Base-by-base conservation (phyloP, 2,113 vertebrate species). In the Silurus meridionalis region DNA sequence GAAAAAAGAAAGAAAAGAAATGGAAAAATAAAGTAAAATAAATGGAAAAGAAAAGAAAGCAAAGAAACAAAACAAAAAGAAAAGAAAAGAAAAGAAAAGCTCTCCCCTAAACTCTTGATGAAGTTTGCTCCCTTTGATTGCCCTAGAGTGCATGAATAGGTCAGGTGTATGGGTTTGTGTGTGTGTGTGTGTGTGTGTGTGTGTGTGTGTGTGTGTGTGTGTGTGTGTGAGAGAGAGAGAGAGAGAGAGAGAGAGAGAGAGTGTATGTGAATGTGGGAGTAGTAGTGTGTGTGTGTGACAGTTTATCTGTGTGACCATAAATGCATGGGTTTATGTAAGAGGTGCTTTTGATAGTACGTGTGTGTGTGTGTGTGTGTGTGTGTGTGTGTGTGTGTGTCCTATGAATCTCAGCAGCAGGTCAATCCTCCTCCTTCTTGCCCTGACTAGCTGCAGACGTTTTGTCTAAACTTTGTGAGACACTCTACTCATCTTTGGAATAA, bases 381-480 rank as follows among this genome's bases (percentile, higher is more conserved):
- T 81, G 75, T 80, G 83, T 57, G 63, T 66, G 58, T 14, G 58
- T 75, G 61, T 14, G 48, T 79, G 25, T 80, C 82, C 64, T 87
- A 79, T 83, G 86, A 81, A 83, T 88, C 67, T 85, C 82, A 86
- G 84, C 83, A 84, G 86, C 82, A 86, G 83, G 81, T 86, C 82
- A 87, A 48, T 79, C 81, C 81, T 60, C 72, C 79, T 57, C 11
- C 57, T 82, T 58, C 75, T 28, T 67, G 14, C 55, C 74, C 64
- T 28, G 74, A 81, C 61, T 64, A 37, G 78, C 87, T 86, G 69
- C 85, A 90, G 78, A 85, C 80, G 86, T 93, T 93, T 92, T 90
- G 87, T 90, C 90, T 90, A 90, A 93, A 94, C 90, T 92, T 92
- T 52, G 85, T 88, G 83, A 85, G 80, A 86, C 86, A 90, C 88